Evolutionary conservation across 2,888 invertebrate genomes (phyloP).

Genomic region (Morpho helenor): DNA sequence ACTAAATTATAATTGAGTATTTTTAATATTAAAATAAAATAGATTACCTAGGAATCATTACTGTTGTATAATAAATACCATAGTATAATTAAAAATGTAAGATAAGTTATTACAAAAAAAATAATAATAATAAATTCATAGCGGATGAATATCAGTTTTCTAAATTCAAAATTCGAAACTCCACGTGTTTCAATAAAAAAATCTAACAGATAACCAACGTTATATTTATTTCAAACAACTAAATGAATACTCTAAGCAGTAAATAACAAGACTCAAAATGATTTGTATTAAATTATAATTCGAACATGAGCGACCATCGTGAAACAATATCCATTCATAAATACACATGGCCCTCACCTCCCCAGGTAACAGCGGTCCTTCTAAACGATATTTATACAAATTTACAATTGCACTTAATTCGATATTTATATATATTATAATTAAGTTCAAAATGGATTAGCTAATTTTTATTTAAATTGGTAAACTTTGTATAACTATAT

Average conservation of each 20-base stretch:
- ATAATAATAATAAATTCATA: too few species aligned
- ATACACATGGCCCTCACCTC: conserved; percentile 40
- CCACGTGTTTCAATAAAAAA: conserved; percentile 8
- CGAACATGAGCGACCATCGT: conserved; percentile 16
- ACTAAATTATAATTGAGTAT: too few species aligned
- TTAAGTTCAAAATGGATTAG: conserved; percentile 9
- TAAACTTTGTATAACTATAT: background rate
- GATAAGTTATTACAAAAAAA: too few species aligned
- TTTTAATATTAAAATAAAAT: too few species aligned
- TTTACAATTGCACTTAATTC: background rate
- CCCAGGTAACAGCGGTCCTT: conserved; percentile 38
- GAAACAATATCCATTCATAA: conserved; percentile 35
- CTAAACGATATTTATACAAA: conserved; percentile 27
- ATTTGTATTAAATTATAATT: background rate
- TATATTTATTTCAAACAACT: background rate
- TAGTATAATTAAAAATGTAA: too few species aligned
- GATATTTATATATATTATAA: background rate
- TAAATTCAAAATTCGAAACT: conserved; percentile 1
- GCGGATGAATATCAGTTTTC: too few species aligned
- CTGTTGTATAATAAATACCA: too few species aligned
- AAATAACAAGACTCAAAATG: background rate
- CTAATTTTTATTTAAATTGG: background rate
- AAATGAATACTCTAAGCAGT: background rate
- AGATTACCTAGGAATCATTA: too few species aligned
- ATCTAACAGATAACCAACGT: background rate